Evolutionary conservation across 2,113 vertebrate species (phyloP).

Genomic region (Oxyura jamaicensis): DNA sequence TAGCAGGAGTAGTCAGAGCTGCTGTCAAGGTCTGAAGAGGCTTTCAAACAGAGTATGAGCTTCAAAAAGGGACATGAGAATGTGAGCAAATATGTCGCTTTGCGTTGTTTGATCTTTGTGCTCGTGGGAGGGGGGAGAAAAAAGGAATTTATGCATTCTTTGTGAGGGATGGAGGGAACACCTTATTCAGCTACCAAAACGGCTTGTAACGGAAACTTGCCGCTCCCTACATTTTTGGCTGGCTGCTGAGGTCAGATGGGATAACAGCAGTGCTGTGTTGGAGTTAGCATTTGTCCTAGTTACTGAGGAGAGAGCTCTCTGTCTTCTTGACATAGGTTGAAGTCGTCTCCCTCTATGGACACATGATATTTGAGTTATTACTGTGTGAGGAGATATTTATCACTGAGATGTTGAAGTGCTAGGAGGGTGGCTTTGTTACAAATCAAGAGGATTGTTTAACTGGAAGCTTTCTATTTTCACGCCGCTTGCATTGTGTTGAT

Average conservation of each 20-base stretch:
- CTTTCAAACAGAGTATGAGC: not conserved
- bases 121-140: accelerated
- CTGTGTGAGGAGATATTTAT: not conserved
- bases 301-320: not conserved
- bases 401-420: not conserved
- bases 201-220: not conserved
- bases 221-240: slow-evolving; percentile 57
- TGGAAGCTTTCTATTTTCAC: not conserved
- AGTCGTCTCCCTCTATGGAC: not conserved
- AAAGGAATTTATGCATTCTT: slow-evolving; percentile 27
- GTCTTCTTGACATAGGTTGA: not conserved
- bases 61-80: not conserved
- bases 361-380: not conserved
- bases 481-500: not conserved
- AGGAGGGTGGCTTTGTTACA: not conserved
- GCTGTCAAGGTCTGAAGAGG: not conserved
- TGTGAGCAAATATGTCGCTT: not conserved
- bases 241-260: slow-evolving; percentile 24
- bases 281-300: not conserved
- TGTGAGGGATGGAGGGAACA: slow-evolving; percentile 20
- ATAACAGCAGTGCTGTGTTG: not conserved
- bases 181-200: not conserved
- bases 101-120: not conserved
- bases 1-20: not conserved
- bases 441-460: not conserved